Conservation (phyloP, 1,140 invertebrate genomes). For the Frieseomelitta varia region DNA sequence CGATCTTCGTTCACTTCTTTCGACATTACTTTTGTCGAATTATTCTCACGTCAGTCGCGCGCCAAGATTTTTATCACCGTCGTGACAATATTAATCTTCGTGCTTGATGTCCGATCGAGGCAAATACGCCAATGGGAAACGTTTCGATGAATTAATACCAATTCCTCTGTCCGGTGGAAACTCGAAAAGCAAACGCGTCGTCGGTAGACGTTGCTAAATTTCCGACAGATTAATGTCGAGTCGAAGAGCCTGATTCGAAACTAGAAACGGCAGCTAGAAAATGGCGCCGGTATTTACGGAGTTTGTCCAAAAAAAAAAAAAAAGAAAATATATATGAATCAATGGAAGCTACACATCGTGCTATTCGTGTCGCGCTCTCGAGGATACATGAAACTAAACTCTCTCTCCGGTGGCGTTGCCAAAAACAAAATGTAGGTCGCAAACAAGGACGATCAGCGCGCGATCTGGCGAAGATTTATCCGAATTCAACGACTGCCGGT, state of each 20-base stretch:
- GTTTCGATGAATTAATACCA: constrained; percentile 7
- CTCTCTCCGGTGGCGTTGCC: constrained; percentile 12
- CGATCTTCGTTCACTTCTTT: too few relatives aligned
- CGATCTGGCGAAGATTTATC: constrained; percentile 41
- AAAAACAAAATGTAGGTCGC: constrained; percentile 43
- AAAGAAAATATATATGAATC: background rate
- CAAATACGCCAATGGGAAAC: background rate
- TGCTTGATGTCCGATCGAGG: background rate
- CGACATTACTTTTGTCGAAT: background rate
- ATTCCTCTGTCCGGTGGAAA: background rate
- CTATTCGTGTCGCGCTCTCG: constrained; percentile 4
- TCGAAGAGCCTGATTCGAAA: background rate
- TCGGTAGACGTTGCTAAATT: background rate
- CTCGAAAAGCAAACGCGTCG: background rate
- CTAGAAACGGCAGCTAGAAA: background rate
- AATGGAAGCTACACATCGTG: constrained; percentile 3
- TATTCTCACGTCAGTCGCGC: background rate
- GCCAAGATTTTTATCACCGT: background rate
- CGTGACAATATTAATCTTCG: background rate
- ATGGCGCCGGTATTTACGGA: background rate
- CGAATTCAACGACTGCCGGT: constrained; percentile 24
- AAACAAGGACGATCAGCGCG: constrained; percentile 31
- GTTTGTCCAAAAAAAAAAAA: background rate
- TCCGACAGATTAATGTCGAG: background rate
- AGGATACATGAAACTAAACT: constrained; percentile 13